A percentile compares a stretch with the other conserved stretches of the same genome.
phyloP scores from a whole-genome alignment of 2,888 invertebrate species.

The Linnaemya tessellans region DNA sequence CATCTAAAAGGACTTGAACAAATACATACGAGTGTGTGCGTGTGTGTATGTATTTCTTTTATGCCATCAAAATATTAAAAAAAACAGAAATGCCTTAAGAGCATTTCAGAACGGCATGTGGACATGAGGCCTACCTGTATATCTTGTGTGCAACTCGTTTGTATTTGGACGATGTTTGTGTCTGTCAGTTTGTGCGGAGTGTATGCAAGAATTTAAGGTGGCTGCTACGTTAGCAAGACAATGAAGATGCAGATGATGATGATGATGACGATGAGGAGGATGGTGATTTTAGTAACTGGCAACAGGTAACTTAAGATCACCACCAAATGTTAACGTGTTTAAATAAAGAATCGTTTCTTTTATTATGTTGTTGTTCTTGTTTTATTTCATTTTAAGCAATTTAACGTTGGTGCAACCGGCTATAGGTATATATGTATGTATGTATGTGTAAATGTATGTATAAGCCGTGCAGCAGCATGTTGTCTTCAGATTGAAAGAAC shows the following conservation, averaged over 20 bases:
- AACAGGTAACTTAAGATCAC: constrained; percentile 70
- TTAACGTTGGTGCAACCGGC: constrained; percentile 64
- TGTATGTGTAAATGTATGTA: neutral
- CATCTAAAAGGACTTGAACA: constrained; percentile 53
- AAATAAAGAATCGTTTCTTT: constrained; percentile 59
- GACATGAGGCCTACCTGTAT: constrained; percentile 67
- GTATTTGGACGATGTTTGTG: constrained; percentile 16
- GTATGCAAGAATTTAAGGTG: constrained; percentile 40
- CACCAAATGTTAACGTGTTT: constrained; percentile 66
- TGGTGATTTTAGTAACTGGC: constrained; percentile 60
- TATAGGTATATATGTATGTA: neutral
- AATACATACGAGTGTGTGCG: neutral
- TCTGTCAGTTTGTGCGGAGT: constrained; percentile 8
- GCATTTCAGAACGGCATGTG: constrained; percentile 66
- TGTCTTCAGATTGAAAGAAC: constrained; percentile 18
- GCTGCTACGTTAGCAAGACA: constrained; percentile 31
- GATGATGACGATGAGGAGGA: constrained; percentile 36
- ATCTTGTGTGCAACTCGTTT: constrained; percentile 39
- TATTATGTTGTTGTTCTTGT: constrained; percentile 4
- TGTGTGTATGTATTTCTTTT: no score
- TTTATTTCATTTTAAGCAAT: constrained; percentile 52
- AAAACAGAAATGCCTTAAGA: constrained; percentile 49
- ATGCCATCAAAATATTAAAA: constrained; percentile 6
- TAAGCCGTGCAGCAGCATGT: constrained; percentile 30
- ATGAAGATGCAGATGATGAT: constrained; percentile 27